Conservation (phyloP, 2,113 vertebrate species). For the Zapus hudsonius region DNA sequence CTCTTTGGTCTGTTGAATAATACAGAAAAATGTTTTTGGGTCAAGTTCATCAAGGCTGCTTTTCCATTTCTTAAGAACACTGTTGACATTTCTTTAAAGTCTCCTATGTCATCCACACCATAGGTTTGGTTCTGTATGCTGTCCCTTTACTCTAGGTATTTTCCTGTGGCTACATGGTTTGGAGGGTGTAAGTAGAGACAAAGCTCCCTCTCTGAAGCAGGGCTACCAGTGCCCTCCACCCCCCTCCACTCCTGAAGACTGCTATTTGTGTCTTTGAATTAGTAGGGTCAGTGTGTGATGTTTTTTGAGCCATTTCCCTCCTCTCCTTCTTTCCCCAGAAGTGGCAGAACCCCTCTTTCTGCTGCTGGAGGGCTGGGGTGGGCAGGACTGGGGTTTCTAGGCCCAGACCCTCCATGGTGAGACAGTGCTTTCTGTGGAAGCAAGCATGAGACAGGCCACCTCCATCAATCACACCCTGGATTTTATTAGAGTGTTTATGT, state of each 20-base stretch:
- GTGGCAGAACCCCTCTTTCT: neutral
- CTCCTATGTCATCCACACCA: neutral
- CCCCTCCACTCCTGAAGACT: neutral
- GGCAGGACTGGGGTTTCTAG: slow-evolving; percentile 35
- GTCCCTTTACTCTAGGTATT: neutral
- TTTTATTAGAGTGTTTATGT: slow-evolving; percentile 86
- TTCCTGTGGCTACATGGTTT: neutral
- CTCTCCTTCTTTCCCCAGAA: accelerated
- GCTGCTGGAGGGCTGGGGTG: neutral
- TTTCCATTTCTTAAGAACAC: neutral
- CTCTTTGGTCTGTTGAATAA: neutral
- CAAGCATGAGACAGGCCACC: slow-evolving; percentile 42
- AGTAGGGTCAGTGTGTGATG: neutral
- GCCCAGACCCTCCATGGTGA: slow-evolving; percentile 1
- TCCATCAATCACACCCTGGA: slow-evolving; percentile 80
- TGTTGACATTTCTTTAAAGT: neutral
- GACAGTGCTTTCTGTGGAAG: slow-evolving; percentile 52
- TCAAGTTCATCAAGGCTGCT: neutral
- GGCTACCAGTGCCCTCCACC: neutral
- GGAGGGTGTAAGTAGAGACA: neutral
- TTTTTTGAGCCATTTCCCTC: neutral
- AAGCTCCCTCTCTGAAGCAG: neutral
- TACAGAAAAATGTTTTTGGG: neutral
- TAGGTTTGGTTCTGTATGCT: neutral
- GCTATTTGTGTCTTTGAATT: neutral